phyloP scores from a whole-genome alignment of 2,888 invertebrate genomes.

The Cremastobaeus sp. region DNA sequence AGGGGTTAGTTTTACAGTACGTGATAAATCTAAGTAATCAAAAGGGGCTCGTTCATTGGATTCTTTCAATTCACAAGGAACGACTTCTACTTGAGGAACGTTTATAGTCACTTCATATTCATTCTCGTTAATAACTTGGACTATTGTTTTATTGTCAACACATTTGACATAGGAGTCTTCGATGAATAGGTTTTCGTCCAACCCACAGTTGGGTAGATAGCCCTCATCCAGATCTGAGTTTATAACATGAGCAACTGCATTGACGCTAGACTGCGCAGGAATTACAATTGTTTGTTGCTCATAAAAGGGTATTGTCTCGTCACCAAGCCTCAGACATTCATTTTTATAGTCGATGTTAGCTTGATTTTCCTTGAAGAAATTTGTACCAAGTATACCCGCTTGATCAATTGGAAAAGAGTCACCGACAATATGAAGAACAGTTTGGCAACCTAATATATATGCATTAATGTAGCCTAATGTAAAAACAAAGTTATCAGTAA shows the following conservation, averaged over 20 bases:
- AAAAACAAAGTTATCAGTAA: conserved; percentile 20
- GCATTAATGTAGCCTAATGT: conserved; percentile 18
- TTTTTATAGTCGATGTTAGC: conserved; percentile 23
- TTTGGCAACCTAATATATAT: neutral
- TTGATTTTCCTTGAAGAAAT: conserved; percentile 6
- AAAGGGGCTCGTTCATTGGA: neutral
- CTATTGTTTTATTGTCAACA: neutral
- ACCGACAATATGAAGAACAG: conserved; percentile 33
- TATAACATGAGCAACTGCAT: neutral
- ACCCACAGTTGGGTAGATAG: neutral
- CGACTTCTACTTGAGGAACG: neutral
- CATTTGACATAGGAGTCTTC: conserved; percentile 7
- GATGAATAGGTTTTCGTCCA: neutral
- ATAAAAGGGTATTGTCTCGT: neutral
- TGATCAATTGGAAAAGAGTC: too few species aligned
- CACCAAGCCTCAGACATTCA: conserved; percentile 11
- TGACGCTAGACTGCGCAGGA: neutral
- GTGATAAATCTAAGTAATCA: too few species aligned
- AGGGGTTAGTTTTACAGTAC: too few species aligned
- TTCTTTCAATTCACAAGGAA: neutral
- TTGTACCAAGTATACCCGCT: too few species aligned
- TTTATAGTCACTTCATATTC: too few species aligned
- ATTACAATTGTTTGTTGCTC: neutral
- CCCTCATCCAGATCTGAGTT: conserved; percentile 1
- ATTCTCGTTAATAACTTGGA: neutral